Percentiles rank a stretch among this genome's conserved stretches.
Conservation (phyloP, 2,888 invertebrate genomes). For the Aromia moschata region DNA sequence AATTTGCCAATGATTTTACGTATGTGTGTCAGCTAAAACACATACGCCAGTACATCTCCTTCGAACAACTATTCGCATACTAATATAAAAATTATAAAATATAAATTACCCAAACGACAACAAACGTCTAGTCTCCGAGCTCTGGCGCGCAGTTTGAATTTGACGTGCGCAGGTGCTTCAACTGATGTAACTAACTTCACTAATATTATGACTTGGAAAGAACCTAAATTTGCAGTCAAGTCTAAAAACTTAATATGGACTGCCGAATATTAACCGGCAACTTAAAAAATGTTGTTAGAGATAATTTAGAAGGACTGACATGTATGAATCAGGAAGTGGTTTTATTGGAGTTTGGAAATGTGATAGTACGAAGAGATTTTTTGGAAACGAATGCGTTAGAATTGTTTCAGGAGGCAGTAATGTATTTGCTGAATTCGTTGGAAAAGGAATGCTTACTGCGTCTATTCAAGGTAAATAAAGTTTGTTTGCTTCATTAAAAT, state of each 20-base stretch:
- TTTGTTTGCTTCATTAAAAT: too few species aligned
- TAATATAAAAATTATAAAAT: too few species aligned
- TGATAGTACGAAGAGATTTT: constrained; percentile 55
- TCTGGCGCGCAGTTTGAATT: too few species aligned
- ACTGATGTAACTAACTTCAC: constrained; percentile 3
- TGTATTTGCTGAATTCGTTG: constrained; percentile 68
- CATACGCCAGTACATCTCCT: too few species aligned
- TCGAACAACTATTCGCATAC: too few species aligned
- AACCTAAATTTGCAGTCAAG: constrained; percentile 2
- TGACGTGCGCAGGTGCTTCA: too few species aligned
- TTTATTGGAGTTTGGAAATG: constrained; percentile 57
- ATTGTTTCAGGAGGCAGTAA: constrained; percentile 77
- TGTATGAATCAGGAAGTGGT: constrained; percentile 52
- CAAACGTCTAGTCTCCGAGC: too few species aligned
- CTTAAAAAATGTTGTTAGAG: constrained; percentile 7
- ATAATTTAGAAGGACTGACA: constrained; percentile 28
- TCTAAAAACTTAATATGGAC: constrained; percentile 10
- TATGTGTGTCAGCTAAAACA: too few species aligned
- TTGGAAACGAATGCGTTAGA: constrained; percentile 62
- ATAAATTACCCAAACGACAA: too few species aligned
- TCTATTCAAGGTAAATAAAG: constrained; percentile 77
- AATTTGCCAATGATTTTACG: too few species aligned
- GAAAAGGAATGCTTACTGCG: constrained; percentile 81
- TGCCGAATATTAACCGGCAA: constrained; percentile 2
- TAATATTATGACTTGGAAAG: constrained; percentile 7